These are phyloP conservation scores for Sylvicola cinctus DNA, from an alignment of 2,888 invertebrate species.

Conservation along the genomic window DNA sequence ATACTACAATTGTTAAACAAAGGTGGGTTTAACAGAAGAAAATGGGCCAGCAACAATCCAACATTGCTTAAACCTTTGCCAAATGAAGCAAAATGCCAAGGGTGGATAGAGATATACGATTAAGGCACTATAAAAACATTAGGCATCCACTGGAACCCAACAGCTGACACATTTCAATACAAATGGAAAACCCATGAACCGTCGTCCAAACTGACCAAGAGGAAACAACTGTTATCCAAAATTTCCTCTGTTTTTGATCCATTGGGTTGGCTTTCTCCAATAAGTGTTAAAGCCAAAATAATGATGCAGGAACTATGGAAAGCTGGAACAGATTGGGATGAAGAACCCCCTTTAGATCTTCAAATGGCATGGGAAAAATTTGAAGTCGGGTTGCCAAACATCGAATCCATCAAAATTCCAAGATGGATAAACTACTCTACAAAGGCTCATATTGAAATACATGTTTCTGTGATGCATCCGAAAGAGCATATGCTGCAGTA, in stretches of 20 bases:
- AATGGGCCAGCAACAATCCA: too few relatives aligned
- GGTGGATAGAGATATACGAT: slow-evolving; percentile 5
- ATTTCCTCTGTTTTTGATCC: slow-evolving; percentile 7
- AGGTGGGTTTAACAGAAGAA: slow-evolving; percentile 7
- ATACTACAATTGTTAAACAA: slow-evolving; percentile 4
- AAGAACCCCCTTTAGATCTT: slow-evolving; percentile 3
- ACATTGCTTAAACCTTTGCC: too few relatives aligned
- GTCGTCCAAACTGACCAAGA: slow-evolving; percentile 3
- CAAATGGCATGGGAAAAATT: slow-evolving; percentile 4
- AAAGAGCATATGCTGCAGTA: slow-evolving; percentile 4
- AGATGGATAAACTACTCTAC: slow-evolving; percentile 3
- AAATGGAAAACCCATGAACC: neutral
- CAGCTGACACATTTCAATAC: slow-evolving; percentile 1
- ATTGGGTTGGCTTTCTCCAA: slow-evolving; percentile 7
- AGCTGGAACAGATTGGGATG: slow-evolving; percentile 6
- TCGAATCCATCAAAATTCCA: slow-evolving; percentile 5
- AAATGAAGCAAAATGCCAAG: slow-evolving; percentile 7
- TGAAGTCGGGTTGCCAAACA: neutral
- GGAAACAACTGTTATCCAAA: slow-evolving; percentile 5
- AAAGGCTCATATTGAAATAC: slow-evolving; percentile 1
- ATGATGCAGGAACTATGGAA: slow-evolving; percentile 8
- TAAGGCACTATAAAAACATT: slow-evolving; percentile 2
- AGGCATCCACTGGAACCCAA: slow-evolving; percentile 1
- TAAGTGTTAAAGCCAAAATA: slow-evolving; percentile 6
- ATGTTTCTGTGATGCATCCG: slow-evolving; percentile 7